Evolutionary conservation across 2,113 vertebrate species (phyloP), one percentile per base, ranked within the genome.

Genomic region (Python bivittatus): DNA sequence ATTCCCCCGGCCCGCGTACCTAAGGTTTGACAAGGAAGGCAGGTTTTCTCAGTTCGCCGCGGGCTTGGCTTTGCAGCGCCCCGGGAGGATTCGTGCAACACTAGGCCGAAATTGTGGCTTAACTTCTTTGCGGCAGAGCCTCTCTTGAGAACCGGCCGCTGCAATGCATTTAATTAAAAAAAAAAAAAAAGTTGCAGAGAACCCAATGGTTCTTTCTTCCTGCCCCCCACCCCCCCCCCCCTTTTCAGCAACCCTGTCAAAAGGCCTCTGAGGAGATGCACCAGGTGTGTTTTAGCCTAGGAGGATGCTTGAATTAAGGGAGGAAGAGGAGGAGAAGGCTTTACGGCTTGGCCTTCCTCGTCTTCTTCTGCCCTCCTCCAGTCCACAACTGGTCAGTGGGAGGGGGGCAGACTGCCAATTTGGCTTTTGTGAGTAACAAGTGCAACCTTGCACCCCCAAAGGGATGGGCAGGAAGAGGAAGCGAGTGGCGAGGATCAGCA

Each of bases 361-460:
- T 52, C 44, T 48, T 12, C 42, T 84, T 27, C 25, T 52, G 44
- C 84, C 25, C 9, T 15, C 42, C 84, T 27, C 25, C 84, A 44
- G 23, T 23, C 84, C 84, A 52, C 84, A 85, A 85, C 84, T 11
- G 84, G 13, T 52, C 13, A 25, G 23, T 48, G 11, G 23, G 25
- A 25, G 83, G 23, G 38, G 44, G 84, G 33, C 38, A 5, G 83
- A 25, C 89, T 92, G 94, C 93, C 96, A 95, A 89, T 95, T 93
- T 93, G 20, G 6, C 11, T 33, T 2, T 22, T 42, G 56, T 48
- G 29, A 10, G 79, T 91, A 92, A 95, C 91, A 94, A 96, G 94
- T 96, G 96, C 93, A 84, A 33, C 0, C 86, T 84, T 94, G 93
- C 94, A 91, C 91, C 84, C 57, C 90, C 20, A 44, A 6, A 57